phyloP scores from a whole-genome alignment of 2,888 invertebrate species.

The Drosophila subsilvestris region DNA sequence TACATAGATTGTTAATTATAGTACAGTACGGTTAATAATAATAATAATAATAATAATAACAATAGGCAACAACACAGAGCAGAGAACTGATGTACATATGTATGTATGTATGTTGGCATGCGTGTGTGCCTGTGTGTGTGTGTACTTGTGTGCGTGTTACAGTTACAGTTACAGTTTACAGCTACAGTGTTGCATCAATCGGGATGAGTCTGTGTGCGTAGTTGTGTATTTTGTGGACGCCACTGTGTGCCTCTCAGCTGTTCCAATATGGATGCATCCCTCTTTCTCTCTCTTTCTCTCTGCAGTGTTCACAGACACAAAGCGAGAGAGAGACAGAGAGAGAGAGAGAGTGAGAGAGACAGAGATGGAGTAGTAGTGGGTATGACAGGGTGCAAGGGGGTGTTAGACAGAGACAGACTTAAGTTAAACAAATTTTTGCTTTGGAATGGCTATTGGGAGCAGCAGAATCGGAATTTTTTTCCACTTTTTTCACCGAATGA shows the following conservation, averaged over 20 bases:
- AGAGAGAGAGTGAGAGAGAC: slow-evolving; percentile 10
- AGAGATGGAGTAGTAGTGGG: slow-evolving; percentile 5
- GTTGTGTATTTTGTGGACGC: not conserved
- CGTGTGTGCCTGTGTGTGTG: slow-evolving; percentile 14
- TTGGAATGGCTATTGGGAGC: slow-evolving; percentile 1
- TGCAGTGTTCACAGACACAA: slow-evolving; percentile 29
- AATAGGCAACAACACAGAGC: slow-evolving; percentile 78
- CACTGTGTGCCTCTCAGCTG: not conserved
- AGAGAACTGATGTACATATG: slow-evolving; percentile 46
- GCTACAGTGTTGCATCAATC: slow-evolving; percentile 1
- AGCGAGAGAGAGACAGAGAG: slow-evolving; percentile 7
- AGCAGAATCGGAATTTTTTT: not conserved
- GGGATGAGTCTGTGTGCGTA: slow-evolving; percentile 18
- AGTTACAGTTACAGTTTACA: slow-evolving; percentile 13
- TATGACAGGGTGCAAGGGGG: slow-evolving; percentile 1
- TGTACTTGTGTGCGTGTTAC: slow-evolving; percentile 15
- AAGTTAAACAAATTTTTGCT: slow-evolving; percentile 36
- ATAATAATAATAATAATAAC: slow-evolving; percentile 57
- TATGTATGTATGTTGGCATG: slow-evolving; percentile 17
- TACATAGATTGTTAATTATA: slow-evolving; percentile 14
- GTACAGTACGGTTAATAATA: slow-evolving; percentile 27
- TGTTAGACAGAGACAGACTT: slow-evolving; percentile 17
- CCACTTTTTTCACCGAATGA: not conserved
- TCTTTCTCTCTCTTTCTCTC: not conserved
- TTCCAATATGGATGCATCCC: not conserved